Evolutionary conservation across 2,113 vertebrate species (phyloP).

Genomic region (Trichomycterus rosablanca): DNA sequence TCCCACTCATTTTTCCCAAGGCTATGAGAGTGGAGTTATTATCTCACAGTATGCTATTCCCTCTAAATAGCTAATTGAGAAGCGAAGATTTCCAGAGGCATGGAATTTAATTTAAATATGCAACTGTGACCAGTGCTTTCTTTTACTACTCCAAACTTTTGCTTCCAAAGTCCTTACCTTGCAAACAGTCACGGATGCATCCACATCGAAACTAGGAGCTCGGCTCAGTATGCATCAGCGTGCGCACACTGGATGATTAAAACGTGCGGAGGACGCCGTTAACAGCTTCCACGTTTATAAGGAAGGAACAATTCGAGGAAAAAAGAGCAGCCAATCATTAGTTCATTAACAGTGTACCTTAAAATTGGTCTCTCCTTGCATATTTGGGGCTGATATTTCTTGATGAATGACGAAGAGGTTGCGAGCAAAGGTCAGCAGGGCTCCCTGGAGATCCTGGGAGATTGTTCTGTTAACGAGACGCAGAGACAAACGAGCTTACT

Average conservation of each 20-base stretch:
- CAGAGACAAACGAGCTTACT: conserved; percentile 76
- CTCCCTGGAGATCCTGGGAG: conserved; percentile 88
- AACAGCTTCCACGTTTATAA: conserved; percentile 29
- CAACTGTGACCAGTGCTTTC: conserved; percentile 11
- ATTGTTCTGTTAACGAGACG: conserved; percentile 93
- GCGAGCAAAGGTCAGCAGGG: conserved; percentile 91
- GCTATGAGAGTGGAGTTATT: conserved; percentile 24
- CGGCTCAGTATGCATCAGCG: conserved; percentile 1
- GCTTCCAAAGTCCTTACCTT: conserved; percentile 8
- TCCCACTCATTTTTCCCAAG: conserved; percentile 19
- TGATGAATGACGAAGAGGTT: conserved; percentile 99
- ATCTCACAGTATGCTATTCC: conserved; percentile 25
- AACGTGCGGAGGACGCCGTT: conserved; percentile 4
- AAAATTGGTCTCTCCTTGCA: conserved; percentile 96
- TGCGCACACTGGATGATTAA: conserved; percentile 22
- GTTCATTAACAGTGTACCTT: conserved; percentile 92
- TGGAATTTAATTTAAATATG: conserved; percentile 25
- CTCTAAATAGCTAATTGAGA: conserved; percentile 28
- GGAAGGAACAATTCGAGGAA: conserved; percentile 28
- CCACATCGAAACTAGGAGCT: neutral
- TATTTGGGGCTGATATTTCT: conserved; percentile 93
- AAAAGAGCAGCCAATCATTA: conserved; percentile 82
- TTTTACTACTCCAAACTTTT: conserved; percentile 13
- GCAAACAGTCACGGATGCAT: neutral
- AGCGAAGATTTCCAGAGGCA: conserved; percentile 19